These are phyloP conservation scores for Microcaecilia unicolor DNA, from an alignment of 2,797 vertebrate species.

Conservation along the genomic window DNA sequence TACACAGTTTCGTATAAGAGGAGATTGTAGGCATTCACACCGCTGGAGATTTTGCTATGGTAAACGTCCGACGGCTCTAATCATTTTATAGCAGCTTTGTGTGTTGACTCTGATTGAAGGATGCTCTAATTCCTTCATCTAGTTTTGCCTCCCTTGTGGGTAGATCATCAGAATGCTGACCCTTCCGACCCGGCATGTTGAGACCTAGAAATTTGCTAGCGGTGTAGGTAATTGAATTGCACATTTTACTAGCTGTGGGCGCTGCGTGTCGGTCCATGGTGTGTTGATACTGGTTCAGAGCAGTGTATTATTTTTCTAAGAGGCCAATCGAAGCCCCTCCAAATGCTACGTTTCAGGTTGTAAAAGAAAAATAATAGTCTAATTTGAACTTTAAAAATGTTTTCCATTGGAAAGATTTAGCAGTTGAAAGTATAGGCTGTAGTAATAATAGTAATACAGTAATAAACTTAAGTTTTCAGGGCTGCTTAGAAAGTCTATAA, in stretches of 20 bases:
- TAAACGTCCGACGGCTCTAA: not conserved
- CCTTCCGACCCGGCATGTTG: not conserved
- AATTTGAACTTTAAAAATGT: slow-evolving; percentile 5
- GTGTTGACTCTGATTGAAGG: accelerated
- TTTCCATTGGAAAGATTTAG: slow-evolving; percentile 6
- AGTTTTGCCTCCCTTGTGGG: not conserved
- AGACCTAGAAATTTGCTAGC: not conserved
- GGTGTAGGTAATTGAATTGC: slow-evolving; percentile 4
- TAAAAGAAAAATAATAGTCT: slow-evolving; percentile 17
- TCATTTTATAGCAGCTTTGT: accelerated
- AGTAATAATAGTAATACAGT: no score
- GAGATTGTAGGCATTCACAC: slow-evolving; percentile 15
- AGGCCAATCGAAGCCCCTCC: not conserved
- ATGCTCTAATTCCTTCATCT: not conserved
- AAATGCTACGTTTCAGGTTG: slow-evolving; percentile 9
- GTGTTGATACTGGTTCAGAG: accelerated
- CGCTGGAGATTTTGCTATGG: slow-evolving; percentile 7
- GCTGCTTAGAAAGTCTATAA: slow-evolving; percentile 23
- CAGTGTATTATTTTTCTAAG: not conserved
- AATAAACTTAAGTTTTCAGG: slow-evolving; percentile 12
- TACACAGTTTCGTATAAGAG: no score
- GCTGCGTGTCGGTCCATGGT: not conserved
- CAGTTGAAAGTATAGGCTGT: slow-evolving; percentile 6
- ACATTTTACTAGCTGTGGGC: not conserved
- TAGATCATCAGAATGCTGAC: accelerated